Percentiles rank a stretch among this genome's conserved stretches.
phyloP scores from a whole-genome alignment of 2,888 invertebrate species.

The Scrobipalpa atriplicella region DNA sequence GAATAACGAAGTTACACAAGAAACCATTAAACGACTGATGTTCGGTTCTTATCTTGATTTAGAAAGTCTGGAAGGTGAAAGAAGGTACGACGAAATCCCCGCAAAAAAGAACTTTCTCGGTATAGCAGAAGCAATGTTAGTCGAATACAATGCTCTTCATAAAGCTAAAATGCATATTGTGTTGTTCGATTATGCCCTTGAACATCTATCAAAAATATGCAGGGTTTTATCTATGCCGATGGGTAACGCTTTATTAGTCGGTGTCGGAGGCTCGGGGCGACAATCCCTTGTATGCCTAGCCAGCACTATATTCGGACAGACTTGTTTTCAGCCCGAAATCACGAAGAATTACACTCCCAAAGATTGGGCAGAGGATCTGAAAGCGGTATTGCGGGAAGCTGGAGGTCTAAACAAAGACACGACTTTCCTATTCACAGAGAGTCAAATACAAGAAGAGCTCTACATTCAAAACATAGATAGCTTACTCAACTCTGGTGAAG shows the following conservation, averaged over 20 bases:
- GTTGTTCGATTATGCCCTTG: conserved; percentile 91
- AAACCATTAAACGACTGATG: conserved; percentile 86
- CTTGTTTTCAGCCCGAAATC: conserved; percentile 90
- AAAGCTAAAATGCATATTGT: conserved; percentile 93
- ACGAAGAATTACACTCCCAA: conserved; percentile 88
- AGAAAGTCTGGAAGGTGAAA: conserved; percentile 90
- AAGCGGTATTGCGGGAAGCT: conserved; percentile 86
- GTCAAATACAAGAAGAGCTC: conserved; percentile 91
- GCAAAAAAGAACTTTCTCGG: conserved; percentile 86
- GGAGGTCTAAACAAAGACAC: conserved; percentile 88
- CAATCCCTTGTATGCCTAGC: conserved; percentile 91
- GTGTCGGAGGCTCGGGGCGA: conserved; percentile 93
- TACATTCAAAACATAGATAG: conserved; percentile 93
- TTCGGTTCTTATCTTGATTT: conserved; percentile 94
- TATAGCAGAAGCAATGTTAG: conserved; percentile 84
- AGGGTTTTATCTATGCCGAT: conserved; percentile 89
- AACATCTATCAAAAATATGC: conserved; percentile 92
- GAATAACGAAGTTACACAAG: conserved; percentile 82
- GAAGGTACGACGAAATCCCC: conserved; percentile 92
- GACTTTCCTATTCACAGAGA: conserved; percentile 90
- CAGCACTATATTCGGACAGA: conserved; percentile 82
- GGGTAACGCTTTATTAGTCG: conserved; percentile 91
- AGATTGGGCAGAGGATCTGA: conserved; percentile 93
- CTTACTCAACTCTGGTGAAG: conserved; percentile 92
- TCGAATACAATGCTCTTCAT: conserved; percentile 91